Base-by-base conservation (phyloP, 2,113 vertebrate genomes). In the Charina bottae region DNA sequence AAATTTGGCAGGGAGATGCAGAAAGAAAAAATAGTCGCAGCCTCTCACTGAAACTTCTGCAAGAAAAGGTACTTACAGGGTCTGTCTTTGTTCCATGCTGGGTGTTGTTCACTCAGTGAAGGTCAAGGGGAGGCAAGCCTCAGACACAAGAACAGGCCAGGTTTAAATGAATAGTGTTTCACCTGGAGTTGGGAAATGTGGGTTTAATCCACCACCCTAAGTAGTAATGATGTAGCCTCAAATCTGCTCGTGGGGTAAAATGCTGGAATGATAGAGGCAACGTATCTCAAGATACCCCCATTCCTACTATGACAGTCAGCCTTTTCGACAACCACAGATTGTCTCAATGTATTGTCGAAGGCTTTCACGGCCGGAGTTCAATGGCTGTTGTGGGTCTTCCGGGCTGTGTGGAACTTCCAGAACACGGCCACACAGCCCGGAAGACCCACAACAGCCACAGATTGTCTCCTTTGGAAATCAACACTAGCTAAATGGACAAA, bases 31-130 rank as follows among this genome's bases (percentile, higher is more conserved):
- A 54, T 64, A 54, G 91, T 4, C 24, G 54, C 37, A 78, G 0
- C 0, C 3, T 12, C 6, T 55, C 42, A 8, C 28, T 59, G 19
- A 64, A 2, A 92, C 60, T n/a, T 11, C 0, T 0, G 1, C 0
- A 62, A 59, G 5, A 12, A 60, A 53, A 58, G 17, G 4, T 56
- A 17, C 13, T 68, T 26, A 49, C 37, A 42, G 55, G 0, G 11
- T 84, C 91, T 4, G 0, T 33, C 11, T 13, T 86, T 21, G 23
- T 42, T 84, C 58, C 21, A 62, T 54, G 46, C 53, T 33, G 49
- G 88, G 33, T 60, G 6, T 78, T 59, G 2, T 42, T 83, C 37
- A 2, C 17, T 49, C 13, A 21, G 24, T 24, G 17, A 78, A 88
- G 33, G 21, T 33, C 15, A 62, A 37, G 8, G 10, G 5, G 26